Evolutionary conservation across 2,797 vertebrate species (phyloP).

Genomic region (Sebastes oblongus): DNA sequence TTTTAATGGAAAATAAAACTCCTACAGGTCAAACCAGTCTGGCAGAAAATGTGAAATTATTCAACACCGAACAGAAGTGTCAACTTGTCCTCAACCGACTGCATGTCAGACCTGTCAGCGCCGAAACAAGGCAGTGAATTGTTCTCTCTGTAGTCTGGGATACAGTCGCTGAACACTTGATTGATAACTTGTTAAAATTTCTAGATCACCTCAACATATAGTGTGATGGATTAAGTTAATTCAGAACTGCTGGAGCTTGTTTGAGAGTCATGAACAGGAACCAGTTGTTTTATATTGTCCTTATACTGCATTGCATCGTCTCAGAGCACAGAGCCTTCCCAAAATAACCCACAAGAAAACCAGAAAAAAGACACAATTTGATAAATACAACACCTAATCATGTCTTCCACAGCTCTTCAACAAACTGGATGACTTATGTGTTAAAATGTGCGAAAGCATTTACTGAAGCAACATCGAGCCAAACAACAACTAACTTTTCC

Average conservation of each 20-base stretch:
- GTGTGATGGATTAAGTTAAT: slow-evolving; percentile 55
- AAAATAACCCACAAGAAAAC: not conserved
- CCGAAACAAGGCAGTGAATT: slow-evolving; percentile 23
- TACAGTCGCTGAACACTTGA: slow-evolving; percentile 37
- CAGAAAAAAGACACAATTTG: not conserved
- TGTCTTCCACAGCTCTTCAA: not conserved
- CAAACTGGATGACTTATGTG: not conserved
- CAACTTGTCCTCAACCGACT: not conserved
- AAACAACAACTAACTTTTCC: not conserved
- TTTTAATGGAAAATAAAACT: not conserved
- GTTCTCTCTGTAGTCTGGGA: slow-evolving; percentile 23
- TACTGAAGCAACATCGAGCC: not conserved
- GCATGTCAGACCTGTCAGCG: slow-evolving; percentile 7
- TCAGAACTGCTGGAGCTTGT: slow-evolving; percentile 30
- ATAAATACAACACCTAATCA: not conserved
- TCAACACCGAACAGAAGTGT: not conserved
- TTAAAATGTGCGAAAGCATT: not conserved
- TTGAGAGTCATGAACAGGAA: not conserved
- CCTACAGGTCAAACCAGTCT: not conserved
- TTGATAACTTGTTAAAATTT: slow-evolving; percentile 44
- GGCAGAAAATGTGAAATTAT: slow-evolving; percentile 24
- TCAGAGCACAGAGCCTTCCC: not conserved
- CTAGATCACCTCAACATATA: slow-evolving; percentile 15
- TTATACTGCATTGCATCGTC: not conserved
- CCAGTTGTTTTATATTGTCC: not conserved